Evolutionary conservation across 53 echinoderm and acorn worm species (phyloP), one percentile per base, ranked within the genome.

Genomic region (Hippasteria phrygiana): DNA sequence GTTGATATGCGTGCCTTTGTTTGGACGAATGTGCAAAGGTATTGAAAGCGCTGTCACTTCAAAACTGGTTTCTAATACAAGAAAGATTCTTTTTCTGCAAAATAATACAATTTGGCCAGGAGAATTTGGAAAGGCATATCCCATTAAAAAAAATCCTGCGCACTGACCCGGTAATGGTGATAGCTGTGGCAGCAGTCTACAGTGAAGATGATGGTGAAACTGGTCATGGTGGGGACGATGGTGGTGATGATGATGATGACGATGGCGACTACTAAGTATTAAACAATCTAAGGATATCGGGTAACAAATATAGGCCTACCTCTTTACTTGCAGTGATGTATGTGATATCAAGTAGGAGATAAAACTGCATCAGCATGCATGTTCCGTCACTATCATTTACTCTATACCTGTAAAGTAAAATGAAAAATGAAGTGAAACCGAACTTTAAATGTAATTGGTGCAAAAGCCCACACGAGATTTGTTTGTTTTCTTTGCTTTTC

Each of bases 331-430:
- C 33, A 27, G 27, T 66, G 8, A 31, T 34, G 35, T 65, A 83
- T 9, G 17, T 38, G 47, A 85, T 85, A 17, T 33, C 47, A 3
- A 85, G 33, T 13, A 26, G 9, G 10, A 69, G 37, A 38, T 48
- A 71, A 33, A 85, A 71, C 28, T 70, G 47, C 85, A 85, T 85
- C 51, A 85, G 70, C 14, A 85, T 85, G 37, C 85, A 85, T 34
- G 29, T 70, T 12, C 85, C 85, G 45, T 85, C 53, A 0, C 70
- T 70, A 22, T 48, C 71, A 51, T 85, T 85, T 28, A 85, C 71
- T 71, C 18, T 51, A 64, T 85, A 85, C 43, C 85, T 85, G 53
- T 9, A 67, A 0, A 2, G 36, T 16, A 33, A 22, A 31, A 67
- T 4, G 13, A 67, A 67, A 67, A 26, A 22, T 33, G 32, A 67